A percentile compares a stretch with the other conserved stretches of the same genome.
Conservation (phyloP, 2,888 invertebrate species). For the Agrochola circellaris region DNA sequence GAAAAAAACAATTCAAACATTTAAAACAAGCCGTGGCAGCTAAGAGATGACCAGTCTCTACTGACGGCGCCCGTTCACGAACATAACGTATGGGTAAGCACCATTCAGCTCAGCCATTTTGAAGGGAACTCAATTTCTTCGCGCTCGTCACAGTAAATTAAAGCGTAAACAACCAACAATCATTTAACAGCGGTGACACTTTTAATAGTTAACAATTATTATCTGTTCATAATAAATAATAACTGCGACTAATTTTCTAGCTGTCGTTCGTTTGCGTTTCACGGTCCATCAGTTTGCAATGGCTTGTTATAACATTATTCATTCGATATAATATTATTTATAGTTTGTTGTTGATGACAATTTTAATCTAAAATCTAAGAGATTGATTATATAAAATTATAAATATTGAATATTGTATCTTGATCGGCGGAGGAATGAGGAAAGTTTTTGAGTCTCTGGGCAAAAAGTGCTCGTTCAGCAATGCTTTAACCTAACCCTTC, state of each 20-base stretch:
- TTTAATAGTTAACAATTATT: conserved; percentile 34
- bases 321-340: conserved; percentile 34
- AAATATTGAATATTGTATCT: background rate
- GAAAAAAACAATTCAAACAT: too few species aligned
- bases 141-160: conserved; percentile 10
- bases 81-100: too few species aligned
- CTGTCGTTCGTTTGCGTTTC: conserved; percentile 22
- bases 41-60: too few species aligned
- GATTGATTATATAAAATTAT: background rate
- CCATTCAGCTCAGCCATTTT: too few species aligned
- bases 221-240: conserved; percentile 25
- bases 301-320: conserved; percentile 43
- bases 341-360: conserved; percentile 25
- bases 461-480: too few species aligned
- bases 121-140: background rate
- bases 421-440: background rate
- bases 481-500: too few species aligned
- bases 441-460: too few species aligned
- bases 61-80: too few species aligned
- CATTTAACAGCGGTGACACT: background rate
- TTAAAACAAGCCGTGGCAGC: too few species aligned
- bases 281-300: conserved; percentile 36
- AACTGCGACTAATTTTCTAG: conserved; percentile 40
- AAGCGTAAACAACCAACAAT: conserved; percentile 15
- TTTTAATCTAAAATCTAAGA: conserved; percentile 3